These are phyloP conservation scores for Drosophila fuyamai DNA, from an alignment of 1,140 invertebrate genomes.

Conservation along the genomic window DNA sequence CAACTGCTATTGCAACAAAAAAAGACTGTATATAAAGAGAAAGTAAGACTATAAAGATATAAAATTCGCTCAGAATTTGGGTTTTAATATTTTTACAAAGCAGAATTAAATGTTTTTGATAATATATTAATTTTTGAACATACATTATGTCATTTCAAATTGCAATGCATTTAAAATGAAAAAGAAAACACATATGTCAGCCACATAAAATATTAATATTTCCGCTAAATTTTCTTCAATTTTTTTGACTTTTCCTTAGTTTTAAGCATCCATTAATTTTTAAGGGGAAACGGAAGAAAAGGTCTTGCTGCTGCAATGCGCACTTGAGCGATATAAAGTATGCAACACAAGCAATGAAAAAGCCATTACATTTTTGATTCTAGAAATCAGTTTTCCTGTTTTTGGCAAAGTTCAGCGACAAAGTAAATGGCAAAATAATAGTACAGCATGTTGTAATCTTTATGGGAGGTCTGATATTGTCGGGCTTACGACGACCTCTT, in stretches of 20 bases:
- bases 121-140: no score
- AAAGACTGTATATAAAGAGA: no score
- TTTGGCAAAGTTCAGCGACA: slow-evolving; percentile 1
- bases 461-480: not conserved
- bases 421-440: slow-evolving; percentile 18
- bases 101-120: no score
- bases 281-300: slow-evolving; percentile 16
- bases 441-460: not conserved
- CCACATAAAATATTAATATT: not conserved
- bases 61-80: no score
- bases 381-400: slow-evolving; percentile 7
- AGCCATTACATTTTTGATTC: slow-evolving; percentile 18
- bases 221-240: not conserved
- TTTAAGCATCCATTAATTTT: slow-evolving; percentile 11
- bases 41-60: no score
- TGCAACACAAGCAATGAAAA: slow-evolving; percentile 32
- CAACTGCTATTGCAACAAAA: no score
- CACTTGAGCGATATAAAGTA: slow-evolving; percentile 14
- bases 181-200: no score
- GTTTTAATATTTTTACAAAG: no score
- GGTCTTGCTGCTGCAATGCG: slow-evolving; percentile 4
- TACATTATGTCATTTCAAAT: no score
- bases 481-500: not conserved
- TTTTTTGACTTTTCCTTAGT: not conserved
- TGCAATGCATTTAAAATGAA: no score